Evolutionary conservation across 92 coral and sea anemone species (phyloP).

Genomic region (Phenganax stokvisi): DNA sequence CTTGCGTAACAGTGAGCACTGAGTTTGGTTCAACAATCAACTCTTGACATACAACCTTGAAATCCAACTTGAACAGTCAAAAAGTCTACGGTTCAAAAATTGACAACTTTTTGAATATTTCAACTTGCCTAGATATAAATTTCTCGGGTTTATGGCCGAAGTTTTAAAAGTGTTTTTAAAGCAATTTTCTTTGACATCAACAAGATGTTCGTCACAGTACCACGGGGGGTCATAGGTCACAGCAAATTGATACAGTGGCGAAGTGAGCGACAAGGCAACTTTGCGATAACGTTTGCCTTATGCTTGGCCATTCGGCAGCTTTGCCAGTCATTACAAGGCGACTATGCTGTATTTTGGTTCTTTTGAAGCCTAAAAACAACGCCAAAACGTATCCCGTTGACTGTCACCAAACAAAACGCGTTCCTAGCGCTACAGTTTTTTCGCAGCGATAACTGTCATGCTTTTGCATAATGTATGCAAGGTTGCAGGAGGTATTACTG

Average conservation of each 20-base stretch:
- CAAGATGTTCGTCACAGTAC: neutral
- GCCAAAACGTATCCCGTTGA: neutral
- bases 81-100: neutral
- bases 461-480: conserved; percentile 32
- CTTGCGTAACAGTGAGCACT: neutral
- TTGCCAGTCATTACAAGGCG: neutral
- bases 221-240: conserved; percentile 29
- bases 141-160: neutral
- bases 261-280: conserved; percentile 15
- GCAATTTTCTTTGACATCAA: conserved; percentile 10
- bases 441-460: conserved; percentile 33
- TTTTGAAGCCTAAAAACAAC: neutral
- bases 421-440: conserved; percentile 28
- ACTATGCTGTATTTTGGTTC: conserved; percentile 11
- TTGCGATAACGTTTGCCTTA: conserved; percentile 37
- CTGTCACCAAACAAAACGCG: neutral
- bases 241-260: conserved; percentile 16
- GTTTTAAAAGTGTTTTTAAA: neutral
- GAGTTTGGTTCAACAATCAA: conserved; percentile 14
- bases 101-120: neutral
- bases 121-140: neutral
- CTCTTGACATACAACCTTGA: conserved; percentile 15
- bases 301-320: conserved; percentile 15
- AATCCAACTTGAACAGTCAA: conserved; percentile 11
- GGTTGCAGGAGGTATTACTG: conserved; percentile 13